These are phyloP conservation scores for Acanthochromis polyacanthus DNA, from an alignment of 2,113 vertebrate species.

Conservation along the genomic window DNA sequence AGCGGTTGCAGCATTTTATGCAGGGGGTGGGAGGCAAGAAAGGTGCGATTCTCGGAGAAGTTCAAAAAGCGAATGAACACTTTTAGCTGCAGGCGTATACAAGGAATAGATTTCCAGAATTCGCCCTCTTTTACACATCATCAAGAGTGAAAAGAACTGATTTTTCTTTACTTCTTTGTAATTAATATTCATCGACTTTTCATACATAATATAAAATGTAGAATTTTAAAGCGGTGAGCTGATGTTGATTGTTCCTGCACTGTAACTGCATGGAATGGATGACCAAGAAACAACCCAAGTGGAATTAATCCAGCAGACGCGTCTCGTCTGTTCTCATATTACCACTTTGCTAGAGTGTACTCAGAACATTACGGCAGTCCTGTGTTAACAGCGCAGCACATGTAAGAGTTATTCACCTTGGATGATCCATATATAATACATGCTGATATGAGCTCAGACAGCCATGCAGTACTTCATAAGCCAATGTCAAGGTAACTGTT, in stretches of 20 bases:
- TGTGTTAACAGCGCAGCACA: not conserved
- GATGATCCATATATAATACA: conserved; percentile 53
- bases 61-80: conserved; percentile 30
- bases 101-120: conserved; percentile 16
- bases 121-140: not conserved
- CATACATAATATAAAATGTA: not conserved
- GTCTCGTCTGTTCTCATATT: not conserved
- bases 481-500: conserved; percentile 43
- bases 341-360: not conserved
- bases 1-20: conserved; percentile 30
- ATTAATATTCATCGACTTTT: not conserved
- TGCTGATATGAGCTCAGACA: conserved; percentile 46
- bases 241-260: conserved; percentile 2
- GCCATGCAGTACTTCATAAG: conserved; percentile 27
- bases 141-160: not conserved
- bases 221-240: not conserved
- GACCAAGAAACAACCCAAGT: not conserved
- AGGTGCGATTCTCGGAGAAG: not conserved
- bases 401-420: conserved; percentile 25
- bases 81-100: conserved; percentile 26
- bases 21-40: not conserved
- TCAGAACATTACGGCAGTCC: conserved; percentile 3
- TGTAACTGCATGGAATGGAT: not conserved
- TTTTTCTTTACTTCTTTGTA: not conserved
- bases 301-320: conserved; percentile 2